Conservation (phyloP, 37 sponge, comb jelly and placozoan genomes). For the Bolinopsis microptera region DNA sequence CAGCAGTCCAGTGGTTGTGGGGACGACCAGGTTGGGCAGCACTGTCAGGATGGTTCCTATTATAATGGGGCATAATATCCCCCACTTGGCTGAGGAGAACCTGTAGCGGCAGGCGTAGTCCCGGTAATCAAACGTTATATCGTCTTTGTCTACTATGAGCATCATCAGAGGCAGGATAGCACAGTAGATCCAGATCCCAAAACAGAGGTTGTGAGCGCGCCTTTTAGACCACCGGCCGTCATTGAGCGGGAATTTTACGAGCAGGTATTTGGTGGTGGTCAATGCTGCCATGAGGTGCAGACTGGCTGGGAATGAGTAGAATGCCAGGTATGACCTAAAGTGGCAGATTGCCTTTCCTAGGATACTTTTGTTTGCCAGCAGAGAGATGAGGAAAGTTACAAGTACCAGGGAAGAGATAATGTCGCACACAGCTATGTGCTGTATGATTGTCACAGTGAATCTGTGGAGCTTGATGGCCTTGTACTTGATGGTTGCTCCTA, state of each 20-base stretch:
- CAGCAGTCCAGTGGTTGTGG: background rate
- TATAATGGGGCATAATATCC: background rate
- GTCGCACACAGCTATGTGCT: conserved; percentile 6
- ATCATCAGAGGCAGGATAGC: background rate
- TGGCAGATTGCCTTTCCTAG: background rate
- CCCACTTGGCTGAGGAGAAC: background rate
- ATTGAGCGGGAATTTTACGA: background rate
- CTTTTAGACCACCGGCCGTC: background rate
- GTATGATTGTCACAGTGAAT: background rate
- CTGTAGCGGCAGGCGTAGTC: background rate
- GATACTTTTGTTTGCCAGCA: background rate
- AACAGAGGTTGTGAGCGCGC: background rate
- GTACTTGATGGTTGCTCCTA: background rate
- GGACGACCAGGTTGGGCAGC: background rate
- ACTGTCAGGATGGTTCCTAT: background rate
- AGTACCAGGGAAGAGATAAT: background rate
- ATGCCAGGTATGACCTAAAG: background rate
- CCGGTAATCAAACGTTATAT: background rate
- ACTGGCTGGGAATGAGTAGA: background rate
- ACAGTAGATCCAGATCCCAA: background rate
- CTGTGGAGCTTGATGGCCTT: background rate
- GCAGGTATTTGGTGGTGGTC: background rate
- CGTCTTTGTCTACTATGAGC: background rate
- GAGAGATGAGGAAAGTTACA: background rate
- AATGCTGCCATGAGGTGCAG: background rate